Base-by-base conservation (phyloP, 2,113 vertebrate species). In the Lamprologus callipterus region DNA sequence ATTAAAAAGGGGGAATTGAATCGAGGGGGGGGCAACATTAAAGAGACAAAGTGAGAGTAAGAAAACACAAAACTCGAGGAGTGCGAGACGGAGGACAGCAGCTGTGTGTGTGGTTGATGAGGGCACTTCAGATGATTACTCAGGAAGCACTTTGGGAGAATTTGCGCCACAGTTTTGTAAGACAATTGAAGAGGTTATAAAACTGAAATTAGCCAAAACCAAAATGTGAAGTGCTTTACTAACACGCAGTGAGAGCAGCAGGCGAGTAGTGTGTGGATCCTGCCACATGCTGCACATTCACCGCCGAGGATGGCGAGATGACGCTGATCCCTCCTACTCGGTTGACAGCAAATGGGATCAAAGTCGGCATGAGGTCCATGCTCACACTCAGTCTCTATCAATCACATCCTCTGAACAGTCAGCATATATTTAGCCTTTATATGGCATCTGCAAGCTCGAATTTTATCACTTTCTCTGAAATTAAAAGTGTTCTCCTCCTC, bases 91-190 rank as follows among this genome's bases (percentile, higher is more conserved):
- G 28, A 68, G 49, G 57, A 45, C 23, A 47, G 58, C 12, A 51
- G 49, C 85, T 57, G 84, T 47, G 83, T 47, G 87, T 81, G 53
- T 6, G 49, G 35, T 10, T 21, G 31, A 33, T 63, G 79, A 91
- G 88, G 81, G 80, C 40, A 23, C 90, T 92, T 88, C 81, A 86
- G 53, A 90, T 91, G 90, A 94, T 92, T 91, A 87, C 88, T 89
- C 84, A 91, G 88, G 87, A 89, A 92, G 88, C 83, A 81, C 91
- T 86, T 21, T 70, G 87, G 88, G 63, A 86, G 80, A 85, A 88
- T 83, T 51, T 73, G 86, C 16, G 23, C 79, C 84, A 85, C 80
- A 58, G 60, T 85, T 88, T 90, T 42, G 14, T 3, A 47, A 68
- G 47, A 92, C 63, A 87, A 89, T 79, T 13, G 47, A 49, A 11